Evolutionary conservation across 2,797 vertebrate species (phyloP), one percentile per base, ranked within the genome.

Genomic region (Acanthurus leucopareius): DNA sequence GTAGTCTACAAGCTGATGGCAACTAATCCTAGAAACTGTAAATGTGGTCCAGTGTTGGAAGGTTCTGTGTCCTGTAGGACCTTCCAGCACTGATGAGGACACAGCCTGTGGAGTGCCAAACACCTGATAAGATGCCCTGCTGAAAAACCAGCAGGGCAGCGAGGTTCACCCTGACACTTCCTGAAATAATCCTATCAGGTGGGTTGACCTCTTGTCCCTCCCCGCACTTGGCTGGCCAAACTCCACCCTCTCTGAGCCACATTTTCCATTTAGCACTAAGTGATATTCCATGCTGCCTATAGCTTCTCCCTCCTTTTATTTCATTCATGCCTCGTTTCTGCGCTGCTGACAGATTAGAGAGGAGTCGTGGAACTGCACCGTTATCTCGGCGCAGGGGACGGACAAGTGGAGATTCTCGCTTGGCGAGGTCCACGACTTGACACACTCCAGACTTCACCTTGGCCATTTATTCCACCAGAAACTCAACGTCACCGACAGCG

Each of bases 211-310:
- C 64, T 87, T 25, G 17, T 87, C 74, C 76, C 51, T 88, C 70
- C 8, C 45, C 63, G 74, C 73, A 61, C 76, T 45, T 77, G 61
- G 77, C 79, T 52, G 75, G 85, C 89, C 87, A 84, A 86, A 82
- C 75, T 64, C 77, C 70, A 75, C 73, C 74, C 71, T 58, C 45
- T 7, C 86, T 92, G 91, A 93, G 87, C 72, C 83, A 91, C 79
- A 88, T 79, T 96, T 94, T 95, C 94, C 94, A 92, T 88, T 75
- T 74, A 90, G 88, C 88, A 52, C 84, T 91, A 93, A 94, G 84
- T 81, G 88, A 91, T 90, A 93, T 94, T 94, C 92, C 93, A 93
- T 87, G 80, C 77, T 76, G 82, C 68, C 75, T 74, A 79, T 74
- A 77, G 82, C 73, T 67, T 86, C 81, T 66, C 52, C 60, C 52